A percentile compares a stretch with the other conserved stretches of the same genome.
phyloP scores from a whole-genome alignment of 1,140 invertebrate species.

The Mizuhopecten yessoensis region DNA sequence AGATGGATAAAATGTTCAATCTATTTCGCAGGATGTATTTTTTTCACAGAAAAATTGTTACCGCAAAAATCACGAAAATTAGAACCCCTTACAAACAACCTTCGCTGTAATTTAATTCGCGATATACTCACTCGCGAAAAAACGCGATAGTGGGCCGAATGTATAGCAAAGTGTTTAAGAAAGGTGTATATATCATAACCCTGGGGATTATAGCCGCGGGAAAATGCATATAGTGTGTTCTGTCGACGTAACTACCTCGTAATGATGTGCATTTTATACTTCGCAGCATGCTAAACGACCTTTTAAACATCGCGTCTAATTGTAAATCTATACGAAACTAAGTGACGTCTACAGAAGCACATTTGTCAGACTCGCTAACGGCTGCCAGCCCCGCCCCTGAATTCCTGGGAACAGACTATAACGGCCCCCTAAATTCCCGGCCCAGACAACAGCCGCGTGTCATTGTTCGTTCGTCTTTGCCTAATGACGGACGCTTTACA shows the following conservation, averaged over 20 bases:
- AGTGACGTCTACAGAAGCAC: neutral
- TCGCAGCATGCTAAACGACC: neutral
- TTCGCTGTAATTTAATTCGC: no score
- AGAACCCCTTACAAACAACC: no score
- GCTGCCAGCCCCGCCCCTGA: neutral
- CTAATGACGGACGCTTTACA: neutral
- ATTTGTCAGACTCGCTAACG: conserved; percentile 5
- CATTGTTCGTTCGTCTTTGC: neutral
- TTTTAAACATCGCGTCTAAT: conserved; percentile 8
- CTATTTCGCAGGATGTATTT: no score
- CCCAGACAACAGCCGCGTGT: neutral
- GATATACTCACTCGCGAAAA: no score
- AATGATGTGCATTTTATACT: conserved; percentile 10
- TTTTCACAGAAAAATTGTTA: no score
- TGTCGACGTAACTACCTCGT: neutral
- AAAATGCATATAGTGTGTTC: neutral
- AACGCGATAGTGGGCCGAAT: no score
- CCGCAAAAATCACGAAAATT: no score
- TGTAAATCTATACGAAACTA: conserved; percentile 5
- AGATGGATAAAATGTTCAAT: no score
- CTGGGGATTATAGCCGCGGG: no score
- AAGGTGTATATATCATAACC: no score
- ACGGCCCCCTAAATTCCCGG: neutral
- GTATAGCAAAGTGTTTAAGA: no score
- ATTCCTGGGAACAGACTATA: neutral